phyloP scores from a whole-genome alignment of 2,113 vertebrate genomes.

The Ardeotis arabs region DNA sequence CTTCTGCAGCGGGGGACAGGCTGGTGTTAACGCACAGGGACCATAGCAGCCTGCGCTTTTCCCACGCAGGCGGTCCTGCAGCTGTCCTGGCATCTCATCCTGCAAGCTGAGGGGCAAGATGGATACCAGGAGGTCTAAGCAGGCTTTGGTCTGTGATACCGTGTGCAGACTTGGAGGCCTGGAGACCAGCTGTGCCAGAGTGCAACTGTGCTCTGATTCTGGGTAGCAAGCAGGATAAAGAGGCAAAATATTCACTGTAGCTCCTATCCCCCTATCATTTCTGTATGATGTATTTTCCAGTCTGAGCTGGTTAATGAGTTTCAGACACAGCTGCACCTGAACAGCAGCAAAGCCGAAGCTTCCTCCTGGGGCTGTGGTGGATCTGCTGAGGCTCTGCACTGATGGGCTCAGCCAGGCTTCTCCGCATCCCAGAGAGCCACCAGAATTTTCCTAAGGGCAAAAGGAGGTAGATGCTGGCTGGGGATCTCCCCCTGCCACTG shows the following conservation, averaged over 20 bases:
- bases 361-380: not conserved
- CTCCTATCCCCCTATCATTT: not conserved
- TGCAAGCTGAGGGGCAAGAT: not conserved
- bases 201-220: not conserved
- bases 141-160: not conserved
- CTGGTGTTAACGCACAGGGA: not conserved
- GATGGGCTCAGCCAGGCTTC: not conserved
- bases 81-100: not conserved
- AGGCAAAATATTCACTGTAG: not conserved
- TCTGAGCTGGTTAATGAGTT: not conserved
- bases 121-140: not conserved
- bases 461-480: not conserved
- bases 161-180: not conserved
- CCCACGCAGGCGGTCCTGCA: not conserved
- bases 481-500: not conserved
- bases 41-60: not conserved
- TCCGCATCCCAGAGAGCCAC: not conserved
- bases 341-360: not conserved
- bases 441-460: not conserved
- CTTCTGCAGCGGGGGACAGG: not conserved
- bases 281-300: not conserved
- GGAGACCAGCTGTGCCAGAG: not conserved
- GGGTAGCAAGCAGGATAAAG: not conserved
- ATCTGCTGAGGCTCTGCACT: not conserved
- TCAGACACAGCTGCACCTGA: not conserved